Base-by-base conservation (phyloP, 2,888 invertebrate species). In the Slavum lentiscoides region DNA sequence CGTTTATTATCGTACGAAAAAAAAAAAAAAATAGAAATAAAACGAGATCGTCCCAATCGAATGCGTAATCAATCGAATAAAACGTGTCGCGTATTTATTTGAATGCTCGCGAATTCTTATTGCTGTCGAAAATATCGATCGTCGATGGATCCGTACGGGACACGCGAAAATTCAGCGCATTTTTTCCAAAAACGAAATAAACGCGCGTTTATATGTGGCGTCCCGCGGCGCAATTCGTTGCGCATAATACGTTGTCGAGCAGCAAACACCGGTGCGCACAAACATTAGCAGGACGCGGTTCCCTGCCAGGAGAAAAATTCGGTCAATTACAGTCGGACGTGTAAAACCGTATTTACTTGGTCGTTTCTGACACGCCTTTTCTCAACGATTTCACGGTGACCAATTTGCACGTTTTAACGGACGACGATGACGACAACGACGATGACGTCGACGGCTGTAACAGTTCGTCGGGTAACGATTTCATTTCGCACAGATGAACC, bases 361-460 rank as follows among this genome's bases (percentile, higher is more conserved):
- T 88, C 83, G 88, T 86, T 84, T 90, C 89, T 39, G 88, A 87
- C 58, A 89, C 89, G 8, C 89, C 89, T 69, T 90, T 89, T 83
- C 91, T 89, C 82, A 94, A 87, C 72, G 92, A 91, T 85, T 93
- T 92, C 83, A 94, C 93, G 64, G 92, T 91, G 72, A 93, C 93
- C 76, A 92, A 88, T 84, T 90, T 87, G 83, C 86, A 86, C 75
- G 55, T 55, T 39, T 86, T 86, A 81, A 83, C 62, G 6, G 67
- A 30, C 49, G 68, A 68, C 62, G 62, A 30, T 9, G 30, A 62
- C 30, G 62, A 86, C 19, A 21, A 37, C 37, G 37, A 37, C 43
- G 86, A 86, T 84, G 88, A 88, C 82, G 82, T 83, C 11, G 70
- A 5, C 7, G 62, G 43, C 21, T 70, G 77, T 21, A 64, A 53